A percentile compares a stretch with the other conserved stretches of the same genome.
These are phyloP conservation scores for Entomobrya proxima DNA, from an alignment of 2,888 invertebrate species.

Conservation along the genomic window DNA sequence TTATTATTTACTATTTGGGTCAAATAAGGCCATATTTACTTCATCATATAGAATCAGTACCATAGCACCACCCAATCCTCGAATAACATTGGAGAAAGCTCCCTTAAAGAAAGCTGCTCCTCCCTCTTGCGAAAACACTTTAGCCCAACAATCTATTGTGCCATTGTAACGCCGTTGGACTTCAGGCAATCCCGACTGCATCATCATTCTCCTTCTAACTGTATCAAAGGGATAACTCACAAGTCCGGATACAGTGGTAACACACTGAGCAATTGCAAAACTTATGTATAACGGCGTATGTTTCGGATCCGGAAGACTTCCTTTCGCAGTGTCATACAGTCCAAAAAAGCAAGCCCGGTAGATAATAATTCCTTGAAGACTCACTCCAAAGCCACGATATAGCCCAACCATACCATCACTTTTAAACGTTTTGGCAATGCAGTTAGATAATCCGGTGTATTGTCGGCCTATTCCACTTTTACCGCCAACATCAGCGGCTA, in stretches of 20 bases:
- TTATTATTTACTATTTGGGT: too few species aligned
- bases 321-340: constrained; percentile 79
- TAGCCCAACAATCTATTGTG: constrained; percentile 79
- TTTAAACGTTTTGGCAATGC: constrained; percentile 78
- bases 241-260: constrained; percentile 79
- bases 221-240: constrained; percentile 82
- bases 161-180: constrained; percentile 78
- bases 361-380: constrained; percentile 79
- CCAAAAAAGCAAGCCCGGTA: constrained; percentile 80
- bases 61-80: constrained; percentile 80
- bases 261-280: constrained; percentile 77
- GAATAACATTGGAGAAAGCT: constrained; percentile 79
- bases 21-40: constrained; percentile 76
- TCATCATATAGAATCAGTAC: constrained; percentile 80
- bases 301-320: constrained; percentile 77
- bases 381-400: constrained; percentile 79
- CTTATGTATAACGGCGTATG: constrained; percentile 78
- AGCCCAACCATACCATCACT: constrained; percentile 79
- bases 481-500: constrained; percentile 78
- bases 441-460: constrained; percentile 79
- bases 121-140: constrained; percentile 80
- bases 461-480: constrained; percentile 77
- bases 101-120: constrained; percentile 80
- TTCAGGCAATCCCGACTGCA: constrained; percentile 79
- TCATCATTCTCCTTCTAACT: constrained; percentile 81